Evolutionary conservation across 1,140 invertebrate genomes (phyloP).

Genomic region (Limonius californicus): DNA sequence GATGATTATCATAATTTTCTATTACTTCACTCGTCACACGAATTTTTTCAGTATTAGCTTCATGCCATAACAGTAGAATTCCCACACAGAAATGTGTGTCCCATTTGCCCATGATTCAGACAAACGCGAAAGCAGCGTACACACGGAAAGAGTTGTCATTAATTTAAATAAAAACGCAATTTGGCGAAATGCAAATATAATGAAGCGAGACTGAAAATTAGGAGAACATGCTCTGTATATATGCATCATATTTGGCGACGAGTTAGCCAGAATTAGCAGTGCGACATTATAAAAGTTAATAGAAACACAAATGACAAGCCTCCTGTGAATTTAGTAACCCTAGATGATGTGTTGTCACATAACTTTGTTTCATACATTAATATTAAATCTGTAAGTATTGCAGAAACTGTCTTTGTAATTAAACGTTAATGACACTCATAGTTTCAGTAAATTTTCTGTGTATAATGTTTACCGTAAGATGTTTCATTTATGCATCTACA

Average conservation of each 20-base stretch:
- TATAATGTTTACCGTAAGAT: too few relatives aligned
- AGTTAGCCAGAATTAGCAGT: conserved; percentile 4
- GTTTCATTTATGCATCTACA: too few relatives aligned
- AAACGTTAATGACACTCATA: too few relatives aligned
- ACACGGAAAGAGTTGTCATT: not conserved
- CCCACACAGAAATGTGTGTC: too few relatives aligned
- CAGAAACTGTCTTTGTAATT: too few relatives aligned
- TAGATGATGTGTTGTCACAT: not conserved
- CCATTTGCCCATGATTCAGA: too few relatives aligned
- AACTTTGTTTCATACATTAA: not conserved
- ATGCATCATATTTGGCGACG: not conserved
- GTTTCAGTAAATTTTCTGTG: too few relatives aligned
- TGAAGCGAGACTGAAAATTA: conserved; percentile 12
- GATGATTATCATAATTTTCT: too few relatives aligned
- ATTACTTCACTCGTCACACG: too few relatives aligned
- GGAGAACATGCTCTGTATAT: not conserved
- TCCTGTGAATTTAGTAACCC: not conserved
- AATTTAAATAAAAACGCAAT: conserved; percentile 14
- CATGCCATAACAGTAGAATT: too few relatives aligned
- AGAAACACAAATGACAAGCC: not conserved
- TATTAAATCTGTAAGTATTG: not conserved
- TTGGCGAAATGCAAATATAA: conserved; percentile 7
- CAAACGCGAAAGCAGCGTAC: not conserved
- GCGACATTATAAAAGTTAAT: conserved; percentile 9
- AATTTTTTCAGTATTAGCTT: too few relatives aligned